phyloP scores from a whole-genome alignment of 2,888 invertebrate genomes.

The Acheta domesticus region DNA sequence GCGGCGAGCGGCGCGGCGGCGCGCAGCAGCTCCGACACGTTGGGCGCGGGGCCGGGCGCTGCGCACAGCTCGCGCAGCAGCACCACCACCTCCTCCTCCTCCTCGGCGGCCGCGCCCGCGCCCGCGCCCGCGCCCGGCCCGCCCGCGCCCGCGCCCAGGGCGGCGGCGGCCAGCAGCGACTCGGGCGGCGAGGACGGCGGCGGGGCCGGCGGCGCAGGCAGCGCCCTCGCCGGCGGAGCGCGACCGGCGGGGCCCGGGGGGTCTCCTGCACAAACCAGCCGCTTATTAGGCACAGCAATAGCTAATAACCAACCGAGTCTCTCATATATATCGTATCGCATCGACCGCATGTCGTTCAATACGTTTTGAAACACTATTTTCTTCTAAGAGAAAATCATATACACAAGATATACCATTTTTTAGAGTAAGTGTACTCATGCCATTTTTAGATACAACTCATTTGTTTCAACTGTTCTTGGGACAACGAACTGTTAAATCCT shows the following conservation, averaged over 20 bases:
- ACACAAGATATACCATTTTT: too few relatives aligned
- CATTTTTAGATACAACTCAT: too few relatives aligned
- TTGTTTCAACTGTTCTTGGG: too few relatives aligned
- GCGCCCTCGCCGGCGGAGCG: neutral
- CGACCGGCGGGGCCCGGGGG: conserved; percentile 38
- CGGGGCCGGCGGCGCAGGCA: conserved; percentile 38
- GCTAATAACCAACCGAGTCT: too few relatives aligned
- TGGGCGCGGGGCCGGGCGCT: neutral
- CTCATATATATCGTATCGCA: too few relatives aligned
- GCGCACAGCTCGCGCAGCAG: conserved; percentile 27
- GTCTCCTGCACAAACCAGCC: conserved; percentile 40
- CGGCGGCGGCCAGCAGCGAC: conserved; percentile 41
- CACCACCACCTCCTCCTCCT: conserved; percentile 3
- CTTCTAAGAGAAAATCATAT: too few relatives aligned
- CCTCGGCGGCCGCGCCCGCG: neutral
- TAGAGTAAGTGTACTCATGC: too few relatives aligned
- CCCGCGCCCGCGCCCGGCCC: conserved; percentile 26
- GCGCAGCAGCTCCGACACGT: neutral
- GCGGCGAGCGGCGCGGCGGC: neutral
- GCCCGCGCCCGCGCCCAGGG: conserved; percentile 21
- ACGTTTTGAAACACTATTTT: too few relatives aligned
- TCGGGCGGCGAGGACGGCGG: conserved; percentile 39
- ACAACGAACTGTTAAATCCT: too few relatives aligned
- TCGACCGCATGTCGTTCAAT: too few relatives aligned
- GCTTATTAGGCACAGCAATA: conserved; percentile 25